Base-by-base conservation (phyloP, 1,140 invertebrate species). In the Anadara kagoshimensis region DNA sequence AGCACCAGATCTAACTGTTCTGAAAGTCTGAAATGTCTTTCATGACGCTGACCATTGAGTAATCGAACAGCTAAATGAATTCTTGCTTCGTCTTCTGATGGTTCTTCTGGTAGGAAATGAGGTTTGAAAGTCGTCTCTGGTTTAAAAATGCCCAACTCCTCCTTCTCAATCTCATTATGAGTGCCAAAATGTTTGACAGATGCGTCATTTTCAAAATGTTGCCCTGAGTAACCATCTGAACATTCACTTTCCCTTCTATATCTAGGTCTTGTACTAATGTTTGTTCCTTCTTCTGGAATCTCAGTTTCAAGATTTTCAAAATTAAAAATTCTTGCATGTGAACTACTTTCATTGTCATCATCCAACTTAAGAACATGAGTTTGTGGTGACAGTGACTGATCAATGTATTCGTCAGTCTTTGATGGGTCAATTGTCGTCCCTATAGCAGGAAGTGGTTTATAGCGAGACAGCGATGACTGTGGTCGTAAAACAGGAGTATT, bases 371-470 rank as follows among this genome's bases (percentile, higher is more conserved):
- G 29, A 36, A 36, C 29, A 36, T 36, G 29, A 36, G 29, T 36
- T 7, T 36, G 29, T 36, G 29, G 29, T 36, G 29, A 36, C 29
- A 36, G 29, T 36, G 29, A 36, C 29, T 36, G 29, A 36, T 36
- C 29, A 36, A 36, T 36, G 29, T 36, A 36, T 36, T 36, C 29
- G 7, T 36, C 29, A 36, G 29, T 7, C 29, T 36, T 36, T 36
- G 29, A 36, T 36, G 29, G 29, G 29, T 36, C 29, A 36, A 36
- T 36, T 7, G 29, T 64, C n/a, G 62, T 29, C 20, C 72, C 72
- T 24, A 74, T 74, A 45, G 72, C 72, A 63, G 72, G 72, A 44
- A 74, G 65, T 44, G 66, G 72, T 69, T 64, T 69, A 54, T 69
- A 74, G 8, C 65, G 57, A 11, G 65, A 69, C 11, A 74, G 57